Base-by-base conservation (phyloP, 2,888 invertebrate genomes). In the Mycalesis mineus region DNA sequence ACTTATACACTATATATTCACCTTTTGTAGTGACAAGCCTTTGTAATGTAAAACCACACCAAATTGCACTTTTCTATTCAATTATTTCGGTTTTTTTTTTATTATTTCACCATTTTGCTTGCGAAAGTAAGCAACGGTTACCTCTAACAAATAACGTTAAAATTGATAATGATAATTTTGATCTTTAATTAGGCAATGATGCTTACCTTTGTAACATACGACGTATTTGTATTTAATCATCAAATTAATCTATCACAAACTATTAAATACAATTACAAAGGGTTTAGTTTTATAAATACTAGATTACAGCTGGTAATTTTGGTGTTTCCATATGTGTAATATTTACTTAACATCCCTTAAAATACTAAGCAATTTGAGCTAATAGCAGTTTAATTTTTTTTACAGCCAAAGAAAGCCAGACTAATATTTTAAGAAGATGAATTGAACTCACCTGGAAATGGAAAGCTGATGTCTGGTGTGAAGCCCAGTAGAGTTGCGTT, bases 321-420 rank as follows among this genome's bases (percentile, higher is more conserved):
- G 22, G 22, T 22, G 22, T 22, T 22, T 22, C 2, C 22, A 2
- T 22, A 8, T 40, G 7, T 40, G 15, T 15, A 7, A 40, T 40
- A 40, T 40, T 40, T 15, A 40, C 7, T 40, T 17, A 11, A 9
- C 17, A 17, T 22, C n/a, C 11, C 6, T 2, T 11, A 7, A 6
- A 17, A 11, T 44, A 28, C 11, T 17, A 7, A 33, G 13, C 15
- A n/a, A 22, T 40, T 7, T 41, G 28, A n/a, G 13, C 29, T 55
- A 51, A 54, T 11, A 17, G 15, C 31, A 33, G 14, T 39, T 51
- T n/a, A 13, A 49, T 61, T 61, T 58, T 44, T 61, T 55, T 61
- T 61, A 58, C 61, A 61, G 61, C 51, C 47, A 52, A 61, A 55
- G 58, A 55, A 58, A 58, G 31, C 45, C 44, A 55, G 44, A 50